These are phyloP conservation scores for Cyprinodon brontotheroides DNA, from an alignment of 2,113 vertebrate genomes.

Conservation along the genomic window DNA sequence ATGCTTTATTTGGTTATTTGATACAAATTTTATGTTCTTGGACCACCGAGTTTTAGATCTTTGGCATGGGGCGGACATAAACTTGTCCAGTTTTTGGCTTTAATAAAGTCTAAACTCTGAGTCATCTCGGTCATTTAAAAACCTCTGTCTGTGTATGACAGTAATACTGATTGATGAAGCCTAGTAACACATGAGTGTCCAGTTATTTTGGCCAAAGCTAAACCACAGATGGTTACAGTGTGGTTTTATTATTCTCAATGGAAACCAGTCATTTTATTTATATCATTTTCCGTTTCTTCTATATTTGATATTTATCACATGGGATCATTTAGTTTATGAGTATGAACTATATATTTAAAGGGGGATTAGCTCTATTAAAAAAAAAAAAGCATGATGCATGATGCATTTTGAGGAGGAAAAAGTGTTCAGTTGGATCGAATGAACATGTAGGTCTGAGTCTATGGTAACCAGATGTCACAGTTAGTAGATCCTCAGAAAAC, in stretches of 20 bases:
- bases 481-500: conserved; percentile 51
- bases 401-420: conserved; percentile 6
- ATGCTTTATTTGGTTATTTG: conserved; percentile 11
- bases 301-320: conserved; percentile 6
- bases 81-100: conserved; percentile 40
- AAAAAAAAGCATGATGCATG: conserved; percentile 16
- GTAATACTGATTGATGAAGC: conserved; percentile 52
- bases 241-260: conserved; percentile 14
- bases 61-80: conserved; percentile 43
- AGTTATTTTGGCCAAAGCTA: background rate
- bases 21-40: too few relatives aligned
- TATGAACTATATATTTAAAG: background rate
- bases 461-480: conserved; percentile 48
- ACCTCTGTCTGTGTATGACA: conserved; percentile 24
- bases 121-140: conserved; percentile 45
- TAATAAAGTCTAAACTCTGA: conserved; percentile 26
- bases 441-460: conserved; percentile 3
- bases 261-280: conserved; percentile 33
- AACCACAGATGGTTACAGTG: conserved; percentile 42
- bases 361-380: background rate
- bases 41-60: background rate
- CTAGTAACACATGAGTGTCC: conserved; percentile 29
- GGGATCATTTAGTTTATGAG: background rate
- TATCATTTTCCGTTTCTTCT: conserved; percentile 22
- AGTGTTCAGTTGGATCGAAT: conserved; percentile 9